Conservation (phyloP, 2,113 vertebrate genomes). For the Charadrius vociferus region DNA sequence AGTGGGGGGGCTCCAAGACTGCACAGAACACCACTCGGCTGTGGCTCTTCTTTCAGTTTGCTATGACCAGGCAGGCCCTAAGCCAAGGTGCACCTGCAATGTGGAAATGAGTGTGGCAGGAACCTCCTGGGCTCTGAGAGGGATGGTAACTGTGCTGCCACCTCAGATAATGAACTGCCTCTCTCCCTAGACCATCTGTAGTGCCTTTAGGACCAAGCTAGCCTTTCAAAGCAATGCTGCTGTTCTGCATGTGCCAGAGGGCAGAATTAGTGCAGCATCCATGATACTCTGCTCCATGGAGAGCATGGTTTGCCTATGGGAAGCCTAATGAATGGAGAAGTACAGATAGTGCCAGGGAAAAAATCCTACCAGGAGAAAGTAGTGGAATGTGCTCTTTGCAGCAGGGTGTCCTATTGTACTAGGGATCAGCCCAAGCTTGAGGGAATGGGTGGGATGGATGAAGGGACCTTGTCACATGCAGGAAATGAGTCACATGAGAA, state of each 20-base stretch:
- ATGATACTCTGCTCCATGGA: neutral
- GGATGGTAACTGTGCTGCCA: neutral
- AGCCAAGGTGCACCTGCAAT: neutral
- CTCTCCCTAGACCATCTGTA: neutral
- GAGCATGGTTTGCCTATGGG: neutral
- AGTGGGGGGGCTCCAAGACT: neutral
- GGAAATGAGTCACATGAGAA: neutral
- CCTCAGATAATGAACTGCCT: neutral
- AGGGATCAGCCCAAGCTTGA: neutral
- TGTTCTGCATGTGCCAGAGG: neutral
- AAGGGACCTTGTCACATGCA: neutral
- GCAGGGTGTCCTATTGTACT: neutral
- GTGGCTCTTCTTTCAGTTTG: neutral
- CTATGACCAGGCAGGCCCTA: neutral
- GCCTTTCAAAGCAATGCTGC: neutral
- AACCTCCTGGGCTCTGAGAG: neutral
- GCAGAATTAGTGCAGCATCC: neutral
- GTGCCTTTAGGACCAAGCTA: neutral
- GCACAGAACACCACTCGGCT: neutral
- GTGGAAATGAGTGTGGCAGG: neutral
- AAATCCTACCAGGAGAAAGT: neutral
- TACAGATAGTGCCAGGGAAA: neutral
- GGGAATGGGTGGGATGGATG: neutral
- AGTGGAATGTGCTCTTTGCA: neutral
- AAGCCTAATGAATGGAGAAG: neutral